Percentiles rank a stretch among this genome's conserved stretches.
phyloP scores from a whole-genome alignment of 2,888 invertebrate genomes.

The Calliopum simillimum region DNA sequence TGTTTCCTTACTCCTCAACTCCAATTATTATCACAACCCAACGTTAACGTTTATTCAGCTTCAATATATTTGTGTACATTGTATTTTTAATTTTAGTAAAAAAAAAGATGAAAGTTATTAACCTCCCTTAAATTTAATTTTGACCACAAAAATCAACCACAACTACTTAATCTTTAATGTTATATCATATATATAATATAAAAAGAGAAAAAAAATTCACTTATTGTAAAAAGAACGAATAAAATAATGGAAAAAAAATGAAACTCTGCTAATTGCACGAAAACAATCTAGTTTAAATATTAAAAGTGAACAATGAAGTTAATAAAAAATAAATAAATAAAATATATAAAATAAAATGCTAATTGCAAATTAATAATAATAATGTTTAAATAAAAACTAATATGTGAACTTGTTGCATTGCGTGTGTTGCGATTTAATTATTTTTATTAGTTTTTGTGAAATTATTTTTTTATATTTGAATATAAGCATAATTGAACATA shows the following conservation, averaged over 20 bases:
- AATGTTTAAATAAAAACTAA: slow-evolving; percentile 27
- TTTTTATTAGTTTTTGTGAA: slow-evolving; percentile 35
- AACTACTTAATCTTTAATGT: slow-evolving; percentile 39
- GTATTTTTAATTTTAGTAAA: slow-evolving; percentile 22
- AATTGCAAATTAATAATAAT: slow-evolving; percentile 36
- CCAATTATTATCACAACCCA: slow-evolving; percentile 24
- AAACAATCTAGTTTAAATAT: slow-evolving; percentile 50
- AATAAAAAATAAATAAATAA: no score
- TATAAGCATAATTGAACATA: slow-evolving; percentile 24
- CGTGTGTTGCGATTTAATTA: slow-evolving; percentile 37
- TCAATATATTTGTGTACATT: slow-evolving; percentile 31
- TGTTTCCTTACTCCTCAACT: neutral
- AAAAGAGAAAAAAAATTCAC: slow-evolving; percentile 20
- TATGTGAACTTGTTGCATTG: slow-evolving; percentile 50
- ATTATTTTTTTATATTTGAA: slow-evolving; percentile 41
- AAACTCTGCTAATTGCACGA: slow-evolving; percentile 39
- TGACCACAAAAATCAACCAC: slow-evolving; percentile 28
- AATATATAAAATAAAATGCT: slow-evolving; percentile 27
- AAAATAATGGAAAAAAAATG: slow-evolving; percentile 38
- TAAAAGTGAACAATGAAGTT: slow-evolving; percentile 33
- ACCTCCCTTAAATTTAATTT: slow-evolving; percentile 16
- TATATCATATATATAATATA: slow-evolving; percentile 41
- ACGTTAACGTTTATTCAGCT: slow-evolving; percentile 32
- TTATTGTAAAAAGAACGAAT: slow-evolving; percentile 30
- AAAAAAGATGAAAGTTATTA: slow-evolving; percentile 11